Evolutionary conservation across 2,888 invertebrate species (phyloP).

Genomic region (Petrophora chlorosata): DNA sequence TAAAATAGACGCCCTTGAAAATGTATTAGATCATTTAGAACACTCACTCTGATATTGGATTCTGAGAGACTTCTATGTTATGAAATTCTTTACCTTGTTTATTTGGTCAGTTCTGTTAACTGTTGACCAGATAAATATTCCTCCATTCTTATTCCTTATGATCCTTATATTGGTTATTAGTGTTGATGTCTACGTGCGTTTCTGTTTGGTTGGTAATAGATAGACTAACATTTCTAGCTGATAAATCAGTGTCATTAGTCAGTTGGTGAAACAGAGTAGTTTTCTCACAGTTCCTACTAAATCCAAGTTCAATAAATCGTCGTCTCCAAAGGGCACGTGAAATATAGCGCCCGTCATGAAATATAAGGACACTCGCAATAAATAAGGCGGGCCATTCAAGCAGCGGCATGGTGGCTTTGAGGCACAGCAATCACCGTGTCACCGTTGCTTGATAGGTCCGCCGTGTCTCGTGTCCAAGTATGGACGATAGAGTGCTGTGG

Average conservation of each 20-base stretch:
- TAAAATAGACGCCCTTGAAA: slow-evolving; percentile 37
- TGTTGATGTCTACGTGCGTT: not conserved
- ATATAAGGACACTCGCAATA: slow-evolving; percentile 13
- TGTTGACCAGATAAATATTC: too few relatives aligned
- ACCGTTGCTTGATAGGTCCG: slow-evolving; percentile 40
- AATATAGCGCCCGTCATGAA: slow-evolving; percentile 13
- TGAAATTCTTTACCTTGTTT: too few relatives aligned
- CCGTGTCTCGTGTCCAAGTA: slow-evolving; percentile 44
- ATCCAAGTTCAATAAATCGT: not conserved
- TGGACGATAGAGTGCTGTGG: too few relatives aligned
- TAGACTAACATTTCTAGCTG: too few relatives aligned
- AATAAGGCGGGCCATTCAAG: slow-evolving; percentile 41
- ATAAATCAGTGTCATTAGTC: too few relatives aligned
- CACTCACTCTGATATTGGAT: too few relatives aligned
- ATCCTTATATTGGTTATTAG: too few relatives aligned
- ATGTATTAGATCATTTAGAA: slow-evolving; percentile 28
- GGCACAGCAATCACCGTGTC: slow-evolving; percentile 49
- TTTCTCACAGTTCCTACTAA: slow-evolving; percentile 5
- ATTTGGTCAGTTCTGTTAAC: too few relatives aligned
- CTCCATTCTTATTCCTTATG: too few relatives aligned
- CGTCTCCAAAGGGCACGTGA: slow-evolving; percentile 1
- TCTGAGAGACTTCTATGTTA: not conserved
- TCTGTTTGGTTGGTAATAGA: not conserved
- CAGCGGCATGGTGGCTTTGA: slow-evolving; percentile 47
- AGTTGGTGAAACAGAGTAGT: not conserved